Percentiles rank a stretch among this genome's conserved stretches.
These are phyloP conservation scores for Himantopus leucocephalus DNA, from an alignment of 2,113 vertebrate genomes.

Conservation along the genomic window DNA sequence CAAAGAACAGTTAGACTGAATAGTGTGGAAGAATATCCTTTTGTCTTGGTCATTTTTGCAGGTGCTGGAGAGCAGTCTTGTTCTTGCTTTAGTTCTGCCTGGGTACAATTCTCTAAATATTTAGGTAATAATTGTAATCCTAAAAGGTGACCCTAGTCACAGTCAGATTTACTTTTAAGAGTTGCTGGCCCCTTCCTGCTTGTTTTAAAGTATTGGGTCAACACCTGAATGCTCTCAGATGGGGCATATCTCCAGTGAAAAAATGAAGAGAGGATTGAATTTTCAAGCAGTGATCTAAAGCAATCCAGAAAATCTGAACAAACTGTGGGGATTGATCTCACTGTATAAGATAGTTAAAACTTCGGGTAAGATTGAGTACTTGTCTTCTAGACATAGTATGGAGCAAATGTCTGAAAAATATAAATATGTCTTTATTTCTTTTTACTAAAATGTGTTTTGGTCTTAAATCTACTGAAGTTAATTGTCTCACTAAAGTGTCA, in stretches of 20 bases:
- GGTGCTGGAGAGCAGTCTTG: neutral
- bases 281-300: neutral
- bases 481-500: neutral
- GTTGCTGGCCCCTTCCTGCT: neutral
- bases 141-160: neutral
- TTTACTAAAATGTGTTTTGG: neutral
- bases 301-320: neutral
- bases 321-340: neutral
- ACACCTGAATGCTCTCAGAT: neutral
- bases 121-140: neutral
- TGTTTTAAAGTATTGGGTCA: neutral
- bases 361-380: neutral
- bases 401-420: neutral
- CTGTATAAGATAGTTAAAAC: neutral
- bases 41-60: neutral
- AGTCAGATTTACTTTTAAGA: neutral
- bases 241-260: neutral
- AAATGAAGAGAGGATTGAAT: neutral
- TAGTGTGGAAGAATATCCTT: neutral
- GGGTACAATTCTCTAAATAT: neutral
- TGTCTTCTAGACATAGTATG: neutral
- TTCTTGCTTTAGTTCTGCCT: neutral
- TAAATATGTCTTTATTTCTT: neutral
- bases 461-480: neutral
- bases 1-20: neutral